Evolutionary conservation across 1,140 invertebrate genomes (phyloP).

Genomic region (Calliphora vicina): DNA sequence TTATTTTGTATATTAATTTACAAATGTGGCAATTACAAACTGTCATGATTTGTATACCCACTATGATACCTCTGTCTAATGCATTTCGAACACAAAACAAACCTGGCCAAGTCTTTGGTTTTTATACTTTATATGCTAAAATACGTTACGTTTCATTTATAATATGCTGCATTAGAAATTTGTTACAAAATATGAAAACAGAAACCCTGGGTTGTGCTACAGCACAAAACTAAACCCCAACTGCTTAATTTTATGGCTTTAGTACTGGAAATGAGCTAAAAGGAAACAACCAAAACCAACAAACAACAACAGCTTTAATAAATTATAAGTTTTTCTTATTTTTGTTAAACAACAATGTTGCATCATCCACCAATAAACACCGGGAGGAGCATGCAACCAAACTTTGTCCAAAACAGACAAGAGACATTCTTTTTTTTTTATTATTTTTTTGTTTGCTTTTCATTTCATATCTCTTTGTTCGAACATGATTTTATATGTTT

Average conservation of each 20-base stretch:
- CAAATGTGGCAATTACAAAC: conserved; percentile 16
- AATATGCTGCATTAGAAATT: neutral
- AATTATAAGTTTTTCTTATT: neutral
- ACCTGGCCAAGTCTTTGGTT: neutral
- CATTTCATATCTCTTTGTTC: neutral
- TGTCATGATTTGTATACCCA: conserved; percentile 13
- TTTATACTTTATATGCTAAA: too few relatives aligned
- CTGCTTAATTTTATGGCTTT: neutral
- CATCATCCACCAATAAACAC: conserved; percentile 1
- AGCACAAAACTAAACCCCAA: neutral
- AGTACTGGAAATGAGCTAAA: neutral
- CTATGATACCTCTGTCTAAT: neutral
- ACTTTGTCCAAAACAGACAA: neutral
- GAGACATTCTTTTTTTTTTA: neutral
- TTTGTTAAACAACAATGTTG: neutral
- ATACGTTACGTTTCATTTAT: too few relatives aligned
- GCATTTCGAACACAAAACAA: neutral
- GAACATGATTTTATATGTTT: neutral
- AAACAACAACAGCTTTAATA: too few relatives aligned
- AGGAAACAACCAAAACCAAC: neutral
- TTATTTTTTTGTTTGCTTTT: neutral
- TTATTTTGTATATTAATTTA: conserved; percentile 4
- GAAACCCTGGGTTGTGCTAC: neutral
- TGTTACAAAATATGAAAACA: neutral
- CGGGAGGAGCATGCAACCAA: conserved; percentile 11